Evolutionary conservation across 2,113 vertebrate genomes (phyloP), one percentile per base, ranked within the genome.

Genomic region (Ammodytes dubius): DNA sequence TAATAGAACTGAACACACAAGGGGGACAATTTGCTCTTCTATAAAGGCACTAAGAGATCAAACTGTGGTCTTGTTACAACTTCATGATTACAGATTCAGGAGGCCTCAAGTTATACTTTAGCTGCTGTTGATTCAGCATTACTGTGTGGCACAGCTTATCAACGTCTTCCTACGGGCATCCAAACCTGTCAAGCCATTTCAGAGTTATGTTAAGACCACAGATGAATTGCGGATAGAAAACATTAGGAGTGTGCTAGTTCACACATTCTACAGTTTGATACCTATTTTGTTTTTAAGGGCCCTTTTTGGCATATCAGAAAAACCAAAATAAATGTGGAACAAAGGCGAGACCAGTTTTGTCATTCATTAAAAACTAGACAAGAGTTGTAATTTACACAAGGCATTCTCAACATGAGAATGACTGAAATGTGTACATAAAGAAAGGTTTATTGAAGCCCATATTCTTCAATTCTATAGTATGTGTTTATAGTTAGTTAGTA

Each of bases 101-200:
- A 77, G n/a, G 81, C 87, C 86, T 81, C n/a, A 77, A 87, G 88
- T 81, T 53, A 81, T 58, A 65, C 64, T 71, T 66, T 13, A 66
- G 76, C 77, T 79, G 65, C 58, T 86, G 84, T 87, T 76, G 72
- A 91, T 77, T 89, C 89, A 90, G 82, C 89, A 78, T 69, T 82
- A 59, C 71, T 68, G 40, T 4, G 69, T 69, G n/a, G 60, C 74
- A 71, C 46, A 59, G 82, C 8, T 78, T 68, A 83, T 86, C 74
- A 80, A 63, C 64, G 66, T 70, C 40, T 81, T 77, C 73, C 77
- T 84, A 35, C 82, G 68, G 74, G 82, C 60, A 76, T 37, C 45
- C 14, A 15, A 79, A 83, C 60, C 61, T 77, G 49, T 74, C 46
- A 40, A 69, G 77, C 50, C 42, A 71, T 74, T 76, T 84, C 64